Evolutionary conservation across 2,113 vertebrate genomes (phyloP).

Genomic region (Rhegmatorhina hoffmannsi): DNA sequence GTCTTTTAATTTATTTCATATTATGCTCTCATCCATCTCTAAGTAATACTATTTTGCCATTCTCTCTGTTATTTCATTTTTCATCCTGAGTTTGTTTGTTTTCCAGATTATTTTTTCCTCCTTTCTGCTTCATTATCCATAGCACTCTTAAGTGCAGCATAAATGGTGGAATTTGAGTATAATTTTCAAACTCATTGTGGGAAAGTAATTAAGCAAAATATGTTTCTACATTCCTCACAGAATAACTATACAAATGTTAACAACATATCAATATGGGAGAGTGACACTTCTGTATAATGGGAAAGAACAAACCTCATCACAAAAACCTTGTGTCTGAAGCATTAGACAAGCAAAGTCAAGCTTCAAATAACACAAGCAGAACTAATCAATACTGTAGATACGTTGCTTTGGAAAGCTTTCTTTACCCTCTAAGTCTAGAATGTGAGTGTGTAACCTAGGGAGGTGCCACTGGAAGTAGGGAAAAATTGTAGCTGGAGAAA

Average conservation of each 20-base stretch:
- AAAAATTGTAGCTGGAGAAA: background rate
- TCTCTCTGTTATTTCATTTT: conserved; percentile 5
- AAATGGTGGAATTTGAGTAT: conserved; percentile 23
- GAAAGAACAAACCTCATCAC: background rate
- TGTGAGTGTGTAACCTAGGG: background rate
- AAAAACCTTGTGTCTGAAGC: background rate
- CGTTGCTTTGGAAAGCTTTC: background rate
- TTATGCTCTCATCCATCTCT: background rate
- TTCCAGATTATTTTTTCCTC: background rate
- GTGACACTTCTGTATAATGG: background rate
- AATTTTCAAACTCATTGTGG: conserved; percentile 40
- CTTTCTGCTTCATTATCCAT: conserved; percentile 52
- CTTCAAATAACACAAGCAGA: background rate
- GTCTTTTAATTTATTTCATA: background rate
- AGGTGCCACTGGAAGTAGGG: background rate
- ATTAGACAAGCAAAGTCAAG: background rate
- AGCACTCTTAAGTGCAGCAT: conserved; percentile 5
- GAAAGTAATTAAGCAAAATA: conserved; percentile 56
- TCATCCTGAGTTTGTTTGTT: background rate
- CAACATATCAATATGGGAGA: background rate
- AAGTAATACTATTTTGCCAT: background rate
- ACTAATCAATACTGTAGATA: background rate
- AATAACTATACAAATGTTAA: background rate
- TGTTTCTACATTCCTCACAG: background rate
- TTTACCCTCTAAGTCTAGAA: background rate